Base-by-base conservation (phyloP, 2,797 vertebrate genomes). In the Hipposideros larvatus region DNA sequence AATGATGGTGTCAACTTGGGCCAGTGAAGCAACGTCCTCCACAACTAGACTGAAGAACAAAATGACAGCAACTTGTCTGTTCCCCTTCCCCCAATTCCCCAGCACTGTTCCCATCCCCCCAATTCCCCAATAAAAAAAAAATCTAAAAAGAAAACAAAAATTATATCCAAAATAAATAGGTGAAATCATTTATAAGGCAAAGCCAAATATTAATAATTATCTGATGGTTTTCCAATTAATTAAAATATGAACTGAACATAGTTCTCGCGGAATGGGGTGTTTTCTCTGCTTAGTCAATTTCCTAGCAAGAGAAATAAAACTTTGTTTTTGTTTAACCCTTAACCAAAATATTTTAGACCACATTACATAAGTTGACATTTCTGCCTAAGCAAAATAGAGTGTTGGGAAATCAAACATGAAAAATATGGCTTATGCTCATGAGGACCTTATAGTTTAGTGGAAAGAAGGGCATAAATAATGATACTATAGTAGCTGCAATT, bases 301-400 rank as follows among this genome's bases (percentile, higher is more conserved):
- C 77, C 37, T 87, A 95, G 65, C 8, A 83, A 75, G 43, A 46
- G 0, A 83, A 75, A 80, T 28, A 57, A 46, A 46, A 37, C 1
- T 11, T 1, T 55, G 4, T 19, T 1, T 31, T 68, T 95, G n/a
- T 91, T 93, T 51, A 71, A 92, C 13, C 26, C 11, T 46, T 71
- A 34, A 70, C 57, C 28, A 74, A 97, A 91, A 66, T 84, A 85
- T 93, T 80, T 89, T 78, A 93, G 93, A 63, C 31, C 18, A 70
- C 28, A 41, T 91, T 94, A 90, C 9, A 57, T 21, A 89, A 80
- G 5, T 14, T 80, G 51, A n/a, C 59, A 53, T 53, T 87, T 80
- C 79, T 88, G 2, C 19, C n/a, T 78, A 79, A 89, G 78, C 86
- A 28, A 95, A 75, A 71, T 26, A 71, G 37, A 41, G 0, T 80